phyloP scores from a whole-genome alignment of 2,113 vertebrate species.

The Hymenochirus boettgeri region DNA sequence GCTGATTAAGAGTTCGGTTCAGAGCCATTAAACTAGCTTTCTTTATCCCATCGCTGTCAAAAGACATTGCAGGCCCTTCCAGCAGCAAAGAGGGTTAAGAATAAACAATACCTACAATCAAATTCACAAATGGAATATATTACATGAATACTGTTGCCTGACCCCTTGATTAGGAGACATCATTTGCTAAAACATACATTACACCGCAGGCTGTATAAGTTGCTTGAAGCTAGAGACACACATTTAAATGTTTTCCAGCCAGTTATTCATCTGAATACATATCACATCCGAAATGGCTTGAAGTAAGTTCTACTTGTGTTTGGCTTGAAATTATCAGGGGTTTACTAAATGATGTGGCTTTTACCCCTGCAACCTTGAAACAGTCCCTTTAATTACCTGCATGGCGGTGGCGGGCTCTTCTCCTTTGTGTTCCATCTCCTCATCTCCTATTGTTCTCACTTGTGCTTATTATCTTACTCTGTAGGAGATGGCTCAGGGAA shows the following conservation, averaged over 20 bases:
- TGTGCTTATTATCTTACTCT: constrained; percentile 9
- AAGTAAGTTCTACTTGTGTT: constrained; percentile 39
- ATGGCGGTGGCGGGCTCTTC: constrained; percentile 53
- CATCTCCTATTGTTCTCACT: constrained; percentile 5
- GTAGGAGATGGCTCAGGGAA: constrained; percentile 21
- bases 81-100: background rate
- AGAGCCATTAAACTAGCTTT: background rate
- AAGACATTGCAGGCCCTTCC: constrained; percentile 3
- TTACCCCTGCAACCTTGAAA: constrained; percentile 70
- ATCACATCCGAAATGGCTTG: constrained; percentile 15
- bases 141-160: background rate
- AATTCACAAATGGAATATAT: background rate
- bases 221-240: constrained; percentile 12
- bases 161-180: constrained; percentile 26
- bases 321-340: constrained; percentile 59
- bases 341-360: constrained; percentile 67
- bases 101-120: background rate
- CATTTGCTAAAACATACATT: constrained; percentile 20
- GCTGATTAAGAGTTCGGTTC: background rate
- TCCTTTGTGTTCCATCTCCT: constrained; percentile 19
- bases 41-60: background rate
- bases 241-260: constrained; percentile 15
- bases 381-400: constrained; percentile 69
- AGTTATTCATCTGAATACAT: constrained; percentile 24
- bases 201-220: constrained; percentile 5